These are phyloP conservation scores for Hymenopus coronatus DNA, from an alignment of 2,888 invertebrate genomes.

Conservation along the genomic window DNA sequence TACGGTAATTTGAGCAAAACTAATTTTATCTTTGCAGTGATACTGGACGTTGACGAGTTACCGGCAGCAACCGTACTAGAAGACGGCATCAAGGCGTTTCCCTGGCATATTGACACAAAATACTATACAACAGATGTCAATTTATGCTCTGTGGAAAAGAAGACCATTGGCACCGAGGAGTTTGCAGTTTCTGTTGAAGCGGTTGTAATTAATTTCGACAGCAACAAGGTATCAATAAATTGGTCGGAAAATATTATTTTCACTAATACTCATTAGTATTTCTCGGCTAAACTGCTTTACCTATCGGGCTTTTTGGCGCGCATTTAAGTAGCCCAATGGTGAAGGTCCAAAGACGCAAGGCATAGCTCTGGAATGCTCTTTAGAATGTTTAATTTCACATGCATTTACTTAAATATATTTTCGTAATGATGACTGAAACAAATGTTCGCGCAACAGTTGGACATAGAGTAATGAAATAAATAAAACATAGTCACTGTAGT, in stretches of 20 bases:
- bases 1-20: neutral
- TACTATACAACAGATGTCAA: conserved; percentile 65
- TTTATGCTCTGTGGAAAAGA: conserved; percentile 53
- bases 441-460: no score
- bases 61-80: conserved; percentile 41
- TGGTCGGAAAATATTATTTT: neutral
- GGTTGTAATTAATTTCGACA: conserved; percentile 61
- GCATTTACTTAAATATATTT: no score
- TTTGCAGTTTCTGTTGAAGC: conserved; percentile 57
- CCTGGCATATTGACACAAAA: conserved; percentile 66
- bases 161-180: conserved; percentile 50
- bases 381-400: no score
- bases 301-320: no score
- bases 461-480: no score
- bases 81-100: conserved; percentile 44
- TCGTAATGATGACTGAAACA: no score
- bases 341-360: no score
- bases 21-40: conserved; percentile 28
- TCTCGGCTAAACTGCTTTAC: no score
- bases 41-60: conserved; percentile 35
- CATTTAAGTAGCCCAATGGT: no score
- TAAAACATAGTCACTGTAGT: no score
- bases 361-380: no score
- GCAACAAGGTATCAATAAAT: conserved; percentile 46
- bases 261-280: no score